Base-by-base conservation (phyloP, 2,797 vertebrate species). In the Margarornis squamiger region DNA sequence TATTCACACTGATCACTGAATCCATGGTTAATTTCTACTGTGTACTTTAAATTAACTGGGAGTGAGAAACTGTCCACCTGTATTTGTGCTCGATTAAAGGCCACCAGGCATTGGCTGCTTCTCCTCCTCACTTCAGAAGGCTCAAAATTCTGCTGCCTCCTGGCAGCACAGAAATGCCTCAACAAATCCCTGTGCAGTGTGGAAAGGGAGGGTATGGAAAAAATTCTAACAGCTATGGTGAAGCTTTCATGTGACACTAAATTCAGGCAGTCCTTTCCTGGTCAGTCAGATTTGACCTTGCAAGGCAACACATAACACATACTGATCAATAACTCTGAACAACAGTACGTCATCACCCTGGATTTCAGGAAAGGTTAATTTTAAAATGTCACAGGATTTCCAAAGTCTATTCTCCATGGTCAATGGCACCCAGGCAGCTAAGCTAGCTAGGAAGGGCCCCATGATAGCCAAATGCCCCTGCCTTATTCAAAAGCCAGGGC, bases 161-260 rank as follows among this genome's bases (percentile, higher is more conserved):
- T 63, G 30, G 45, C 24, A 91, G 45, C 43, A 39, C 24, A 79
- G 39, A 29, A 73, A 84, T 2, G 1, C 23, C 45, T 39, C 29
- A 49, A 27, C 12, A 38, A 6, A 72, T 29, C n/a, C 45, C 17
- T 43, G 48, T 8, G 2, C 38, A 36, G 24, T 6, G 21, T 41
- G 39, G 80, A 62, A 90, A 51, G 4, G 19, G 16, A 92, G 26
- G 12, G 18, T 14, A 86, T 8, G 23, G 30, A 73, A 88, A 78
- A 75, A 77, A 71, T 5, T 23, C 0, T 11, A 76, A 74, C 7
- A 61, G 41, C 52, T 46, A 36, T 1, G 1, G 9, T 0, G 1
- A 74, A 90, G 41, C 26, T 46, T 87, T 67, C 20, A 9, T 3
- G 43, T 4, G 36, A 77, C 12, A n/a, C 68, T 68, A 23, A 89